These are phyloP conservation scores for Peromyscus aztecus DNA, from an alignment of 2,797 vertebrate species.

Conservation along the genomic window DNA sequence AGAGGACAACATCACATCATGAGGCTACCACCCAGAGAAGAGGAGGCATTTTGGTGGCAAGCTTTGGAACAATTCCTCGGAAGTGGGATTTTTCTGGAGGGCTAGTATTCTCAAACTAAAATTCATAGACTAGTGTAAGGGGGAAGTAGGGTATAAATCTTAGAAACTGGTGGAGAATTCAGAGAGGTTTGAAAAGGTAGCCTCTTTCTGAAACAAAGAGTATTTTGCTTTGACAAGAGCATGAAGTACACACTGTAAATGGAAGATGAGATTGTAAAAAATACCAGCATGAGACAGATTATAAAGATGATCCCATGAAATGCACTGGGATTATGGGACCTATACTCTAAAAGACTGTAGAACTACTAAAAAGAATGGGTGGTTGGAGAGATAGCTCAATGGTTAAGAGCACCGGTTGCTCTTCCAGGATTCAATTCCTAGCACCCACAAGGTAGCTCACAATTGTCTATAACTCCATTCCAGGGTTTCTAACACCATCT, in stretches of 20 bases:
- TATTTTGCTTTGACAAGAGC: background rate
- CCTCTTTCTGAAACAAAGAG: background rate
- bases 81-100: background rate
- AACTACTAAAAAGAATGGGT: background rate
- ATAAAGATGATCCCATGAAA: background rate
- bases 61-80: background rate
- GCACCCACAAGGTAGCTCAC: background rate
- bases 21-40: background rate
- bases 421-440: background rate
- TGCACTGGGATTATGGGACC: background rate
- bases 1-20: background rate
- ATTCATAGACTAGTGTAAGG: background rate
- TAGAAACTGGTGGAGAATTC: background rate
- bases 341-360: background rate
- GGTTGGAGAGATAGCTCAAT: background rate
- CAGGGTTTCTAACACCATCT: background rate
- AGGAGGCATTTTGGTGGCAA: background rate
- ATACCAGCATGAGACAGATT: background rate
- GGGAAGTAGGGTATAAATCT: background rate
- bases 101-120: background rate
- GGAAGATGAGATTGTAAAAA: background rate
- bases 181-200: conserved; percentile 1
- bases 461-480: background rate
- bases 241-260: background rate
- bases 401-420: background rate